These are phyloP conservation scores for Erebia palarica DNA, from an alignment of 2,888 invertebrate genomes.

Conservation along the genomic window DNA sequence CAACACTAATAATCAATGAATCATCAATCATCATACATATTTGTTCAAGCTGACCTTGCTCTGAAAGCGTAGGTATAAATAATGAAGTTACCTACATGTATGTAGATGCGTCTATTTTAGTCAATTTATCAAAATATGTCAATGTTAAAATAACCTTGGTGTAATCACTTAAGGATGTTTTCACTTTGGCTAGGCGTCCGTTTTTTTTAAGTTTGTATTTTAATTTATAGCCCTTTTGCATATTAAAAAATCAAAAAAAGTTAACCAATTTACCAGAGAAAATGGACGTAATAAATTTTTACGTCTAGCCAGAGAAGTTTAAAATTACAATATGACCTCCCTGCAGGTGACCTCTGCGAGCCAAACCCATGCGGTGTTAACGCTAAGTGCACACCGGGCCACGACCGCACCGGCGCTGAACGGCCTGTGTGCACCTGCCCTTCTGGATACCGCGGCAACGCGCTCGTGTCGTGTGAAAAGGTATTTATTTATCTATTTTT, in stretches of 20 bases:
- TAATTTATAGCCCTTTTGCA: no score
- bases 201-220: no score
- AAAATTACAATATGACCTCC: neutral
- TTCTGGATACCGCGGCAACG: constrained; percentile 89
- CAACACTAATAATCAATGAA: constrained; percentile 5
- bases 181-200: no score
- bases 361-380: constrained; percentile 94
- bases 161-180: no score
- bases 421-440: constrained; percentile 93
- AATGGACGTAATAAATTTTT: no score
- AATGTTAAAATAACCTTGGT: no score
- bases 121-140: no score
- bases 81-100: neutral
- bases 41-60: constrained; percentile 12
- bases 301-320: no score
- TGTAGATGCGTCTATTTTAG: no score
- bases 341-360: constrained; percentile 89
- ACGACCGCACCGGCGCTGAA: constrained; percentile 90
- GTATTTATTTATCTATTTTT: constrained; percentile 60
- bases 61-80: neutral
- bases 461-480: constrained; percentile 85
- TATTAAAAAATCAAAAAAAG: no score
- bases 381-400: constrained; percentile 91
- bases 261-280: no score
- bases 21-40: neutral